These are phyloP conservation scores for Umimayanthus chanpuru DNA, from an alignment of 92 coral and sea anemone species.

Conservation along the genomic window DNA sequence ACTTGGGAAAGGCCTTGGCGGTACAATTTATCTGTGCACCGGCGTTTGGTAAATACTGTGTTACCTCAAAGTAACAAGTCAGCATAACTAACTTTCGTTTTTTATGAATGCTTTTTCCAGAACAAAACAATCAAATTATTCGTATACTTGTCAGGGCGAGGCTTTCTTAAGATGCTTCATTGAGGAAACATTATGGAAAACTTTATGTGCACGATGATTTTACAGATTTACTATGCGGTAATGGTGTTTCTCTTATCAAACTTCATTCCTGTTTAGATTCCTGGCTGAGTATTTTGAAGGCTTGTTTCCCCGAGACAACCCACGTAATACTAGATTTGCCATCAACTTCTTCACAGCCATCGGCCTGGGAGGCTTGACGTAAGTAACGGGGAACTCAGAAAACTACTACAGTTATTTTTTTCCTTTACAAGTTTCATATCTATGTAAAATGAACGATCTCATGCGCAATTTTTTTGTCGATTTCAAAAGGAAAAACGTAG, in stretches of 20 bases:
- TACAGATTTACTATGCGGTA: not conserved
- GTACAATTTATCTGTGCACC: not conserved
- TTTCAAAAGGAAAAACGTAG: not conserved
- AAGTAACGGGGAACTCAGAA: slow-evolving; percentile 34
- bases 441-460: not conserved
- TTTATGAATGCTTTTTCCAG: too few species aligned
- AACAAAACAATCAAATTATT: too few species aligned
- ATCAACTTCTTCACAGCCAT: slow-evolving; percentile 98
- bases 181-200: too few species aligned
- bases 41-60: not conserved
- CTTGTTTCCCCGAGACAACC: slow-evolving; percentile 94
- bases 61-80: not conserved
- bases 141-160: too few species aligned
- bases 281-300: slow-evolving; percentile 93
- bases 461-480: too few species aligned
- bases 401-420: not conserved
- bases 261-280: slow-evolving; percentile 54
- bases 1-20: not conserved
- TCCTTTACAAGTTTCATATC: too few species aligned
- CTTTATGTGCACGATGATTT: too few species aligned
- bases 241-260: not conserved
- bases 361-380: slow-evolving; percentile 99
- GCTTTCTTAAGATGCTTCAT: too few species aligned
- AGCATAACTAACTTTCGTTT: not conserved
- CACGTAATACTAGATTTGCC: slow-evolving; percentile 97